phyloP scores from a whole-genome alignment of 2,113 vertebrate genomes.

The Desmodus rotundus region DNA sequence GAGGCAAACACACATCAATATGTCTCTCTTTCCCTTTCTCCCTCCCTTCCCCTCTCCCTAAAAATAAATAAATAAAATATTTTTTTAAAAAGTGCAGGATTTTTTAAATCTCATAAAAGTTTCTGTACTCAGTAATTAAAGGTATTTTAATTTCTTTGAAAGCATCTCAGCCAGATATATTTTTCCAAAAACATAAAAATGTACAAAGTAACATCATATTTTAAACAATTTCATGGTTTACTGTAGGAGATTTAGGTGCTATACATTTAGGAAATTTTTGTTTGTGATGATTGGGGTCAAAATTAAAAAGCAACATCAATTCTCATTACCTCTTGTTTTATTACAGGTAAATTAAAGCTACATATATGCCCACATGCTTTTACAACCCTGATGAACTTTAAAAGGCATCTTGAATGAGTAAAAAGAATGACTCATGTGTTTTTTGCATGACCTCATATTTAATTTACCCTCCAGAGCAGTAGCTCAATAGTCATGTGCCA shows the following conservation, averaged over 20 bases:
- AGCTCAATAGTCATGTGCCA: not conserved
- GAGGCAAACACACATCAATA: too few species aligned
- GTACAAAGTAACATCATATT: not conserved
- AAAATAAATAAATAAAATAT: too few species aligned
- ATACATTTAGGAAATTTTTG: not conserved
- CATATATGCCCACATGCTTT: not conserved
- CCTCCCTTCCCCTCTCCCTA: too few species aligned
- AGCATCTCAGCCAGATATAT: not conserved
- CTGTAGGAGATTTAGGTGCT: not conserved
- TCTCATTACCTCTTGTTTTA: not conserved
- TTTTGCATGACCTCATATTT: not conserved
- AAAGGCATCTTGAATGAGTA: not conserved
- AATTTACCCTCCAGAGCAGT: not conserved
- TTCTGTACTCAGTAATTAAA: not conserved
- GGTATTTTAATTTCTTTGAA: not conserved
- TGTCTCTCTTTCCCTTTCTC: too few species aligned
- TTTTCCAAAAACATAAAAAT: constrained; percentile 2
- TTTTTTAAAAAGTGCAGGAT: too few species aligned
- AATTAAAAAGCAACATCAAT: not conserved
- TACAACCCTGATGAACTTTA: not conserved
- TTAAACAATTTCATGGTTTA: not conserved
- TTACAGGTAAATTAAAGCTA: not conserved
- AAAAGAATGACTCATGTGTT: not conserved
- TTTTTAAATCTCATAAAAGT: too few species aligned
- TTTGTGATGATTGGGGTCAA: not conserved